Percentiles rank a stretch among this genome's conserved stretches.
Evolutionary conservation across 2,113 vertebrate species (phyloP).

Genomic region (Phoxinus phoxinus): DNA sequence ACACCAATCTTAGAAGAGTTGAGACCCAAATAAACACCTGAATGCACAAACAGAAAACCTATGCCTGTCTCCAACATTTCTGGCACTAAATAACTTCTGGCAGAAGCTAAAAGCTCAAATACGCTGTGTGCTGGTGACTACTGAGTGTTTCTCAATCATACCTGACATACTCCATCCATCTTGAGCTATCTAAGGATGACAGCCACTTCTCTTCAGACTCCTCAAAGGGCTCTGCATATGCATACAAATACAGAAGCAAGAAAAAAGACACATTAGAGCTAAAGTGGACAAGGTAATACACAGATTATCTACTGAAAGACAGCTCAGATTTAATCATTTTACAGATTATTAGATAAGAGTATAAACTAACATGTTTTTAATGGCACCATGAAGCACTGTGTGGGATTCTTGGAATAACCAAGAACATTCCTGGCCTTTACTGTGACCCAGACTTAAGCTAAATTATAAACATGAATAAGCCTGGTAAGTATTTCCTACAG

Average conservation of each 20-base stretch:
- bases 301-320: neutral
- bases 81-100: neutral
- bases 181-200: slow-evolving; percentile 88
- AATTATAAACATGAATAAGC: neutral
- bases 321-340: neutral
- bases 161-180: slow-evolving; percentile 93
- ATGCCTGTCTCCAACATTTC: neutral
- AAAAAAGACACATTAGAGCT: slow-evolving; percentile 2
- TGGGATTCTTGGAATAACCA: neutral
- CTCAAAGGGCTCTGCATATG: slow-evolving; percentile 84
- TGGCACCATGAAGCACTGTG: neutral
- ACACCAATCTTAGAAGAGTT: neutral
- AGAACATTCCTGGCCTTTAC: neutral
- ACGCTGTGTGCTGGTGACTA: slow-evolving; percentile 27
- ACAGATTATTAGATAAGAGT: neutral
- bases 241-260: slow-evolving; percentile 21
- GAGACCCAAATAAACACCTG: neutral
- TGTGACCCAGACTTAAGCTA: neutral
- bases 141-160: slow-evolving; percentile 64
- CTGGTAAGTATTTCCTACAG: neutral
- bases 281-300: neutral
- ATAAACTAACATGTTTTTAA: neutral
- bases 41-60: neutral
- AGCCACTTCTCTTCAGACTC: slow-evolving; percentile 96
- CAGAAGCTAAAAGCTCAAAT: neutral